phyloP scores from a whole-genome alignment of 2,113 vertebrate genomes.

The Lepisosteus osseus region DNA sequence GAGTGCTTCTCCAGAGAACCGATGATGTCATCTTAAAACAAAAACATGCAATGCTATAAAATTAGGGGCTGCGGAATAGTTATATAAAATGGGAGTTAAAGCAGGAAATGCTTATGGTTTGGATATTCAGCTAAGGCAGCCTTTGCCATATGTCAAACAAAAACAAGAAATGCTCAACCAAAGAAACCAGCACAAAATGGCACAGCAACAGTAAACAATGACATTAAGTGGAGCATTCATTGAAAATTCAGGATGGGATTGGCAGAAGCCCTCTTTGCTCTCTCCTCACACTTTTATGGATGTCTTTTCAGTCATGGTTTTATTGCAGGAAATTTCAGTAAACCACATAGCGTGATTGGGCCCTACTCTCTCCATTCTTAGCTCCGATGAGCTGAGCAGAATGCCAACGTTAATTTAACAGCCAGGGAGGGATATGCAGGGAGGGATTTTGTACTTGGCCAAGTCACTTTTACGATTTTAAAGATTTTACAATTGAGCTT shows the following conservation, averaged over 20 bases:
- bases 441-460: slow-evolving; percentile 27
- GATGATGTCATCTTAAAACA: slow-evolving; percentile 53
- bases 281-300: slow-evolving; percentile 43
- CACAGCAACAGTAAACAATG: slow-evolving; percentile 38
- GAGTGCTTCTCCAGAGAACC: slow-evolving; percentile 34
- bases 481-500: too few species aligned
- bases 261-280: slow-evolving; percentile 3
- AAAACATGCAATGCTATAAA: slow-evolving; percentile 46
- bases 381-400: slow-evolving; percentile 42
- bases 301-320: slow-evolving; percentile 72
- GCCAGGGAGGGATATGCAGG: slow-evolving; percentile 43
- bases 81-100: slow-evolving; percentile 67
- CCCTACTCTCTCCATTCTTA: slow-evolving; percentile 65
- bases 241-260: slow-evolving; percentile 22
- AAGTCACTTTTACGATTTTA: too few species aligned
- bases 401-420: slow-evolving; percentile 52
- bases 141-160: slow-evolving; percentile 61
- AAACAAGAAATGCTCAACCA: slow-evolving; percentile 45
- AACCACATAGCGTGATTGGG: slow-evolving; percentile 72
- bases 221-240: slow-evolving; percentile 34
- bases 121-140: slow-evolving; percentile 58
- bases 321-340: slow-evolving; percentile 73
- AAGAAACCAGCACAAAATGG: neutral
- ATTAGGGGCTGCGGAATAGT: slow-evolving; percentile 59
- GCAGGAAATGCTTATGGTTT: slow-evolving; percentile 72